phyloP scores from a whole-genome alignment of 2,888 invertebrate species.

The Drosophila nr. medialis region DNA sequence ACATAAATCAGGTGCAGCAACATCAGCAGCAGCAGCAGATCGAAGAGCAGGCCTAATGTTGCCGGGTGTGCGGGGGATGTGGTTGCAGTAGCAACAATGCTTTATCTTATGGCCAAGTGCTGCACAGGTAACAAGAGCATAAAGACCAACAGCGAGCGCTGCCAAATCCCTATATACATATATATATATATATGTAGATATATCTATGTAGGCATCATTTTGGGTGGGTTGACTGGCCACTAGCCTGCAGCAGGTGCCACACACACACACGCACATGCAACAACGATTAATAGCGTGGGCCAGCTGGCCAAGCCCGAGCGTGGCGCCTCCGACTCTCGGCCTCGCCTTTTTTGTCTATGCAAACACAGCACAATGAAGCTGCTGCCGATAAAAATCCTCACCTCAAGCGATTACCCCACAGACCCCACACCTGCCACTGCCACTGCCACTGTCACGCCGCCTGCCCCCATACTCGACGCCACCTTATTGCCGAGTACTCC shows the following conservation, averaged over 20 bases:
- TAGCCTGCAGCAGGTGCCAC: constrained; percentile 62
- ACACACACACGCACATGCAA: constrained; percentile 52
- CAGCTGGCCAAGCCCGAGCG: constrained; percentile 47
- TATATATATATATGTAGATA: neutral
- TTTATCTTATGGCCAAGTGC: constrained; percentile 32
- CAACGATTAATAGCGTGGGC: constrained; percentile 54
- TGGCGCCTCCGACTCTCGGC: constrained; percentile 42
- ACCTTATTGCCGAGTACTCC: neutral
- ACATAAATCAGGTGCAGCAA: constrained; percentile 47
- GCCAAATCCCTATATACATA: constrained; percentile 5
- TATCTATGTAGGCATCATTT: constrained; percentile 15
- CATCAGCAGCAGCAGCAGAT: constrained; percentile 21
- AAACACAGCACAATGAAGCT: constrained; percentile 52
- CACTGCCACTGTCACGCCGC: neutral
- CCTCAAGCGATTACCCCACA: constrained; percentile 42
- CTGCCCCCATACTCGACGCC: neutral
- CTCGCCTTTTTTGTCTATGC: constrained; percentile 60
- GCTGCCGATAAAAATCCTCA: constrained; percentile 70
- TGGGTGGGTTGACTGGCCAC: constrained; percentile 28
- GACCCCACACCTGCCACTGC: neutral
- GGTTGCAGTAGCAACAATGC: constrained; percentile 38
- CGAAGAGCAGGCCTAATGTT: constrained; percentile 45
- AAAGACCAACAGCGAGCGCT: constrained; percentile 5
- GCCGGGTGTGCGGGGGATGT: constrained; percentile 8
- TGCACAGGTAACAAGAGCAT: constrained; percentile 23